Evolutionary conservation across 2,113 vertebrate species (phyloP), one percentile per base, ranked within the genome.

Genomic region (Melanostigma gelatinosum): DNA sequence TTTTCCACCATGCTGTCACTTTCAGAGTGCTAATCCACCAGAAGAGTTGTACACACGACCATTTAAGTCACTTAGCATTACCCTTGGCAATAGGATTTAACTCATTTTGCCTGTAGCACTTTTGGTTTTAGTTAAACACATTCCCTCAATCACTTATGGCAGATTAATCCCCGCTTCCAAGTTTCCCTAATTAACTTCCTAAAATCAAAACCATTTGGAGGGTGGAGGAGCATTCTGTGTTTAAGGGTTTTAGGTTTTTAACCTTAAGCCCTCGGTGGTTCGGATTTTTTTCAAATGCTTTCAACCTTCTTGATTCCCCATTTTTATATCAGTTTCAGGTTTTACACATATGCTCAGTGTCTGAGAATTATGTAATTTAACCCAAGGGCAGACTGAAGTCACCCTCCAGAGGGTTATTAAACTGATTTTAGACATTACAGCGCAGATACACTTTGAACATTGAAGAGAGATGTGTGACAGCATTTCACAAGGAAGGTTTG

Each of bases 351-450:
- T n/a, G 62, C 62, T 84, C 40, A 71, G 6, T 50, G 29, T 84
- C 84, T 90, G 36, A 44, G 50, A 91, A 90, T 88, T 77, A 85
- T 85, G 80, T 81, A 36, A 88, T 85, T 87, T 72, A 76, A 72
- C 83, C 77, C 0, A 5, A 65, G 76, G 72, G 67, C 69, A 82
- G 72, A 85, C 68, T 88, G 69, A 82, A 84, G 75, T 89, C 74
- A 80, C 72, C 82, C 82, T 75, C 80, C 34, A 65, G 73, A 79
- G 65, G 66, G 64, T 68, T 87, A 86, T 87, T 86, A 91, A 57
- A 80, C 75, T 0, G 40, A 77, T 82, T 79, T 89, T 73, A 68
- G 79, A 86, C 64, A 67, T 91, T 72, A 55, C 29, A 75, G 52
- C 32, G 34, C 58, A 73, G 80, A 86, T 70, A 79, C 60, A 64